Conservation (phyloP, 2,797 vertebrate species). For the Hydrocynus forskahlii region DNA sequence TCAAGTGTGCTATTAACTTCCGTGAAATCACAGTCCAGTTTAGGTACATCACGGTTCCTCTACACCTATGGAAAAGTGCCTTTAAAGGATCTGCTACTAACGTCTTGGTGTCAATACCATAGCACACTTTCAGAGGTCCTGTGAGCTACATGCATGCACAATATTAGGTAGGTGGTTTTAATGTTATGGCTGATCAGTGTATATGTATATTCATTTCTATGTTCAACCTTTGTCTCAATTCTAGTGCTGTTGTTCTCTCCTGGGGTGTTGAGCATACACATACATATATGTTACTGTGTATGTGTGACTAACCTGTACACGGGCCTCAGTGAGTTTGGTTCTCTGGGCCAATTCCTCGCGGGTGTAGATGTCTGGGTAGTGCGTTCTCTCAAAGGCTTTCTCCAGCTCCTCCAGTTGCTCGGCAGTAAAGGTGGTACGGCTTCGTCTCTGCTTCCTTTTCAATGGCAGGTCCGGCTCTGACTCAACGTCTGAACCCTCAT, state of each 20-base stretch:
- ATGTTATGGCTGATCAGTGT: no score
- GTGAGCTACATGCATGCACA: no score
- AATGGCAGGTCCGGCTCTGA: constrained; percentile 95
- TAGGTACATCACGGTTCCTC: no score
- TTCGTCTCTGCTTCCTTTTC: constrained; percentile 98
- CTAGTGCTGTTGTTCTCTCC: neutral
- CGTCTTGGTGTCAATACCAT: no score
- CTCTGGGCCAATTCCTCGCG: constrained; percentile 96
- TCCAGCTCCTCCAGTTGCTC: constrained; percentile 99
- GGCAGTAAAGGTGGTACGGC: constrained; percentile 96
- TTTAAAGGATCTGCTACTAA: no score
- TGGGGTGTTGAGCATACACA: neutral
- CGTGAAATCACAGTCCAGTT: no score
- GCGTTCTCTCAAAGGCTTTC: constrained; percentile 97
- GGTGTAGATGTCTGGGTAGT: constrained; percentile 99
- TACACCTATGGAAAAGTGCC: no score
- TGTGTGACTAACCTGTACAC: constrained; percentile 87
- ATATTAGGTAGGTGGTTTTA: no score
- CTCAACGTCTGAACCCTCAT: constrained; percentile 94
- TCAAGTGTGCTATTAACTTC: no score
- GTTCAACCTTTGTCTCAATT: neutral
- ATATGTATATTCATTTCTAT: no score
- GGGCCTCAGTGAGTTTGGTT: constrained; percentile 96
- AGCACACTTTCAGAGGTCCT: no score
- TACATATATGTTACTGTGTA: neutral